Evolutionary conservation across 2,797 vertebrate species (phyloP).

Genomic region (Sphenopsis melanotis): DNA sequence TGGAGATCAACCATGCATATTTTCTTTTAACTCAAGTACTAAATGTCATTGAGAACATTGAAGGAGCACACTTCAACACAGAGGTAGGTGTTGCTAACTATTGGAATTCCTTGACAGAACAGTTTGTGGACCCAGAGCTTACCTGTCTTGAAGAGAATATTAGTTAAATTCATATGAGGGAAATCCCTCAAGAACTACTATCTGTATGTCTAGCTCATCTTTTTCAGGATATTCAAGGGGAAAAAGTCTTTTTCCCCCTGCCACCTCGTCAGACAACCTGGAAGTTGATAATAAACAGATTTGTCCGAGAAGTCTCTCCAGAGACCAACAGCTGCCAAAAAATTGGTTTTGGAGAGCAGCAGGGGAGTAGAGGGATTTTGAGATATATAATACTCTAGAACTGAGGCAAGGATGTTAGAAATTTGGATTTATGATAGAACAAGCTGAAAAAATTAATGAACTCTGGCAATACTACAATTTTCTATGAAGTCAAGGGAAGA

Average conservation of each 20-base stretch:
- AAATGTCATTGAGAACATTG: not conserved
- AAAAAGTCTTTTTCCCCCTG: accelerated
- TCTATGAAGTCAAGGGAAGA: not conserved
- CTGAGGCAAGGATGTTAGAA: not conserved
- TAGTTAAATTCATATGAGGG: not conserved
- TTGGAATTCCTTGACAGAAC: not conserved
- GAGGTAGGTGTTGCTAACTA: not conserved
- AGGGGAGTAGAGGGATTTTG: not conserved
- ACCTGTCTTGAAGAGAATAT: not conserved
- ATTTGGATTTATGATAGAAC: not conserved
- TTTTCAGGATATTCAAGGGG: not conserved
- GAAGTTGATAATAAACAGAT: not conserved
- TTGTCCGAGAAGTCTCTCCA: not conserved
- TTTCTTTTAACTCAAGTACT: not conserved
- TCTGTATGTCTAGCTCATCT: not conserved
- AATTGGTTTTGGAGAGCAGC: not conserved
- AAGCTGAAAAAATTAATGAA: not conserved
- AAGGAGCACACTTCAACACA: not conserved
- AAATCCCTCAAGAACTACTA: not conserved
- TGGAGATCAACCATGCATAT: not conserved
- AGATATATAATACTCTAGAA: not conserved
- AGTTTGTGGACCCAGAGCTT: not conserved
- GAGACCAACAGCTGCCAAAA: not conserved
- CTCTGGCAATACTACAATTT: not conserved
- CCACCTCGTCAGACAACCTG: not conserved